phyloP scores from a whole-genome alignment of 2,113 vertebrate species.

The Oenanthe oenanthe region DNA sequence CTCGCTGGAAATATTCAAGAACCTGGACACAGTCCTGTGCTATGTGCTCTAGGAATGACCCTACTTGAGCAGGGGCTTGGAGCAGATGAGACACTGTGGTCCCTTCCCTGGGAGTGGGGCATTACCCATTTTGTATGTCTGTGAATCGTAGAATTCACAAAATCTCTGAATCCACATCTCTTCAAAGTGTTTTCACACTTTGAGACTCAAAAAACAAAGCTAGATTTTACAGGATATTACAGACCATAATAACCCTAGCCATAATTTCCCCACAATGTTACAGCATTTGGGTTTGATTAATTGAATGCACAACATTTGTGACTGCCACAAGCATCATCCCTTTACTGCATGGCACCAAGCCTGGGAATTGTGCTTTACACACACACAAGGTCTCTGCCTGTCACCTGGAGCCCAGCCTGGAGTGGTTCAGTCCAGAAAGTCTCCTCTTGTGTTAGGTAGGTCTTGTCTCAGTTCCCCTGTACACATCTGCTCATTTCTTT shows the following conservation, averaged over 20 bases:
- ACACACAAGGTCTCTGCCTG: too few species aligned
- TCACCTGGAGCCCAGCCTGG: neutral
- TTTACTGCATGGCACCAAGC: neutral
- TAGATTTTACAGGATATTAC: neutral
- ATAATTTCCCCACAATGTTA: neutral
- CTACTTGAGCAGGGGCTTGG: neutral
- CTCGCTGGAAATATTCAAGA: neutral
- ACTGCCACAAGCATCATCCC: too few species aligned
- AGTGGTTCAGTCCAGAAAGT: neutral
- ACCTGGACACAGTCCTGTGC: neutral
- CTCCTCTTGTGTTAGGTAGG: neutral
- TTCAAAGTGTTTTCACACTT: neutral
- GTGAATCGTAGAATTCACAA: neutral
- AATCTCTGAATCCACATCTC: neutral
- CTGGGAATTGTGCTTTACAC: rapidly evolving
- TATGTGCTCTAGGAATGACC: neutral
- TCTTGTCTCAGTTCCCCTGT: neutral
- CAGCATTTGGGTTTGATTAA: neutral
- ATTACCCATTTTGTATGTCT: neutral
- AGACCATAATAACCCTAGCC: neutral
- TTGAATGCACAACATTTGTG: rapidly evolving
- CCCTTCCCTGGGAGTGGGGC: neutral
- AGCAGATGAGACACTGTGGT: neutral
- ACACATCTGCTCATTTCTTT: neutral
- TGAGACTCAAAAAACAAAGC: neutral